Base-by-base conservation (phyloP, 2,113 vertebrate species). In the Butorides virescens region DNA sequence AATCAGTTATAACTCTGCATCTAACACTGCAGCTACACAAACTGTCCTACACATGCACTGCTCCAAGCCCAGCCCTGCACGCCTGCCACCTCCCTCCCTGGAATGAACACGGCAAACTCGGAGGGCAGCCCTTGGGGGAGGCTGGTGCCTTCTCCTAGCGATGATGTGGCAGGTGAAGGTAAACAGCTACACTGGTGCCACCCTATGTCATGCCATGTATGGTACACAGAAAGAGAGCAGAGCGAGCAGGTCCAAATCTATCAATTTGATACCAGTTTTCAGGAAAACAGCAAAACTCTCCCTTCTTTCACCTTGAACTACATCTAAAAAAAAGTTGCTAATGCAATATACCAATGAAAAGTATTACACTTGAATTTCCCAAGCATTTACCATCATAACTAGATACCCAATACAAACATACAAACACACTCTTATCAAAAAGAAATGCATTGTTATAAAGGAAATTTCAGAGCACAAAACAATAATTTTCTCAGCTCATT, bases 301-400 rank as follows among this genome's bases (percentile, higher is more conserved):
- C 70, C 11, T 49, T 74, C 47, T 74, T 55, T 70, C 44, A 78
- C 49, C 27, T 79, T 73, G 61, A 78, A 44, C 9, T 30, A 46
- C 65, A 55, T 58, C 19, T 73, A 39, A 89, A 78, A 97, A 97
- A 21, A 34, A 44, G 72, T 10, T 53, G 66, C n/a, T 65, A 36
- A 34, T 21, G 10, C 61, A 77, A 78, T 84, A 63, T 8, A 52
- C 19, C 7, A 39, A 36, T 8, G 7, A 46, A 66, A 90, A 68
- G 27, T 15, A 59, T 30, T 58, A 42, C 23, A 66, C 4, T 19
- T 70, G 0, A 53, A 49, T 73, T 84, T 80, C 72, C 72, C 62
- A 52, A 26, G 27, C 23, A 73, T 61, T 72, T 68, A 39, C 36
- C 27, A 75, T 26, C 25, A 32, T 47, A 37, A 74, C 77, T 5